Conservation (phyloP, 2,113 vertebrate genomes). For the Melanerpes aurifrons region DNA sequence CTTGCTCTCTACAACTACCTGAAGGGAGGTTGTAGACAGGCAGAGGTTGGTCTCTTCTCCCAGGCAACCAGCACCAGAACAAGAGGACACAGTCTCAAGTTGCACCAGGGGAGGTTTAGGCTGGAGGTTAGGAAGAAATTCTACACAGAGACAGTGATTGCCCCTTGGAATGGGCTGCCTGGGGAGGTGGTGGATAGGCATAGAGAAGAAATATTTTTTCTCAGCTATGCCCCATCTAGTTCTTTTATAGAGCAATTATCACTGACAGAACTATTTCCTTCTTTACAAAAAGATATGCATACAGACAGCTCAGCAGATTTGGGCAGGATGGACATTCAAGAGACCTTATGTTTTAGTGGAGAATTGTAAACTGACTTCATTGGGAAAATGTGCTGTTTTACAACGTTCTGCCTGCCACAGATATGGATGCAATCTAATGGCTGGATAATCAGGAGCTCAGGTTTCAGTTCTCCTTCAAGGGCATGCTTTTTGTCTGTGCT, state of each 20-base stretch:
- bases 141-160: no score
- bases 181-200: not conserved
- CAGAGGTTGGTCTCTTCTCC: no score
- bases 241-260: slow-evolving; percentile 10
- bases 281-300: not conserved
- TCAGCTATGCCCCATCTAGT: not conserved
- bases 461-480: not conserved
- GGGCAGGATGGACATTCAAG: not conserved
- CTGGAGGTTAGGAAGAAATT: no score
- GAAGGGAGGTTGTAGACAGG: no score
- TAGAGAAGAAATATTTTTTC: not conserved
- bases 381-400: not conserved
- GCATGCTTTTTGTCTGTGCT: not conserved
- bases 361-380: not conserved
- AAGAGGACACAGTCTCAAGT: no score
- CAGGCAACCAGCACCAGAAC: no score
- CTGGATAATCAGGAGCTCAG: not conserved
- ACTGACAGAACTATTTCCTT: not conserved
- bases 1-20: no score
- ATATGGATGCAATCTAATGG: not conserved
- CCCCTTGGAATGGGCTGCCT: no score
- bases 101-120: no score
- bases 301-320: not conserved
- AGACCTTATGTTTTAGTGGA: not conserved
- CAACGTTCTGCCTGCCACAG: not conserved